Base-by-base conservation (phyloP, 2,113 vertebrate genomes). In the Hoplias malabaricus region DNA sequence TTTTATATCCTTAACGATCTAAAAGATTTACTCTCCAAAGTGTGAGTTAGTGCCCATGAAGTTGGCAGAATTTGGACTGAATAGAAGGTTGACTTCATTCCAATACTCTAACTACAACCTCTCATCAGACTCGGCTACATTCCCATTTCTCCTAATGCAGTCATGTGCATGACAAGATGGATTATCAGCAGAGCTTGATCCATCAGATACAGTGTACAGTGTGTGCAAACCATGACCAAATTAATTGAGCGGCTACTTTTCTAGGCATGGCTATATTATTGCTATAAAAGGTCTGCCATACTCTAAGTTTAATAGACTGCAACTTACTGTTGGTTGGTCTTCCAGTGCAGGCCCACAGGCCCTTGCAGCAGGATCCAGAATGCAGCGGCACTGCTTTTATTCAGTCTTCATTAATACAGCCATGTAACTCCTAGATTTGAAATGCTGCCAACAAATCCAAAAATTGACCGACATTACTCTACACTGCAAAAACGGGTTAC, bases 141-240 rank as follows among this genome's bases (percentile, higher is more conserved):
- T 73, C 66, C 40, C 31, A 48, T 48, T 50, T 36, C 31, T 38
- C 19, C 61, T 77, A 75, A 83, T 66, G 50, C 31, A 43, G 74
- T 85, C 83, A 82, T 62, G 59, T 82, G 83, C 69, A 62, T 25
- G 23, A 31, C 29, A 76, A 29, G 29, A 38, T 69, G 63, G 69
- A 80, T 62, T 42, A 65, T 31, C 4, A 23, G 27, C 82, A 63
- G 57, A 65, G 21, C 40, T 13, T 75, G 66, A 81, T 74, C 33
- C 75, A 62, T 75, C 62, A 75, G 54, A 61, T 42, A 68, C 21
- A 4, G 46, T 65, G 70, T 53, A 31, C 38, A 72, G 43, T 50
- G 23, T 50, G 23, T 76, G 29, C 69, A 78, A 67, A 54, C 2
- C 13, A 40, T 68, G 34, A 54, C 2, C 13, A 40, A 63, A 29